A percentile compares a stretch with the other conserved stretches of the same genome.
Conservation (phyloP, 1,140 invertebrate species). For the Papilio helenus region DNA sequence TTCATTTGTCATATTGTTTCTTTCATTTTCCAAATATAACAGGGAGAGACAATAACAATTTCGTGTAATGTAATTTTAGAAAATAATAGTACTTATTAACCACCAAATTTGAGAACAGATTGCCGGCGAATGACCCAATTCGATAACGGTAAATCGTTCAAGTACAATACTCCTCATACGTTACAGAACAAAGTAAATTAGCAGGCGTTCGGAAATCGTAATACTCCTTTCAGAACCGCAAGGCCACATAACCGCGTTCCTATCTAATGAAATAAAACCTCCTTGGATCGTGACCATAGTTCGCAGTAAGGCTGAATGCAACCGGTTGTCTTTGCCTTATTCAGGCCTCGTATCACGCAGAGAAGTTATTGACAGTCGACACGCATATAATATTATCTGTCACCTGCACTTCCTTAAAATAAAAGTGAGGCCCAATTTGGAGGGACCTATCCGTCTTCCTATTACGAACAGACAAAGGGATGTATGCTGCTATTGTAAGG, state of each 20-base stretch:
- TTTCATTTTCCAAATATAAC: too few relatives aligned
- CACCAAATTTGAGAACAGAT: slow-evolving; percentile 2
- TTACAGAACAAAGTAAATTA: slow-evolving; percentile 36
- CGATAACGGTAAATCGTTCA: slow-evolving; percentile 19
- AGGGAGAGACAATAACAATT: neutral
- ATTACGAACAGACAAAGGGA: slow-evolving; percentile 37
- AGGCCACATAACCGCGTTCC: slow-evolving; percentile 47
- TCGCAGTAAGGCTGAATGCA: slow-evolving; percentile 19
- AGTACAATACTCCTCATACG: slow-evolving; percentile 21
- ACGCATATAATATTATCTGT: slow-evolving; percentile 26
- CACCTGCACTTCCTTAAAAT: slow-evolving; percentile 34
- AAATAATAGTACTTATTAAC: neutral
- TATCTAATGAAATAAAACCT: slow-evolving; percentile 44
- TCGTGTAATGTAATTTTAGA: neutral
- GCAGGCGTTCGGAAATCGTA: slow-evolving; percentile 37
- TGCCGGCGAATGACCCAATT: neutral
- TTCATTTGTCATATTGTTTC: neutral
- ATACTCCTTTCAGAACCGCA: slow-evolving; percentile 39
- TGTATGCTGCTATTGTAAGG: slow-evolving; percentile 10
- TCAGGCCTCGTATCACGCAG: slow-evolving; percentile 31
- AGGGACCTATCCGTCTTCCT: slow-evolving; percentile 28
- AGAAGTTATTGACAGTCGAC: slow-evolving; percentile 37
- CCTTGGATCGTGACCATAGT: slow-evolving; percentile 41
- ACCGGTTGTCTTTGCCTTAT: slow-evolving; percentile 35
- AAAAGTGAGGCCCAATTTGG: slow-evolving; percentile 33